Evolutionary conservation across 2,113 vertebrate genomes (phyloP).

Genomic region (Antigone vipio): DNA sequence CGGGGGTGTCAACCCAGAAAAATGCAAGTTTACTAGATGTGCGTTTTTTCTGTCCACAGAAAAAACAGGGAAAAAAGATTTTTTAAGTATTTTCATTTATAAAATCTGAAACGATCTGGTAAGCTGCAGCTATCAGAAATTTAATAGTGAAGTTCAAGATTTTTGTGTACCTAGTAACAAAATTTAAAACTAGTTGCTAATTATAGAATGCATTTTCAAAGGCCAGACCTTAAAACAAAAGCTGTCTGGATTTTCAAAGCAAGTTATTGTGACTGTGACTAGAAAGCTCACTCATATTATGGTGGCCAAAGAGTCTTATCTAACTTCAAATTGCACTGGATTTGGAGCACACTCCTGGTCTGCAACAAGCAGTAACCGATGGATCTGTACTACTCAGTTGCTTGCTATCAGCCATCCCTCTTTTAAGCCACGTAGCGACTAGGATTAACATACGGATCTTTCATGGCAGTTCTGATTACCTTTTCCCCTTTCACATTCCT

Average conservation of each 20-base stretch:
- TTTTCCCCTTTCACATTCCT: neutral
- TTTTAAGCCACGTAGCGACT: neutral
- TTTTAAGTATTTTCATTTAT: neutral
- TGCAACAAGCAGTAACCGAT: neutral
- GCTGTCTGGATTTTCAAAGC: neutral
- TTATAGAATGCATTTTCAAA: neutral
- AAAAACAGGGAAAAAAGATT: neutral
- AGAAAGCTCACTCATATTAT: neutral
- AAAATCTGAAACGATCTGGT: neutral
- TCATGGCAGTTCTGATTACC: neutral
- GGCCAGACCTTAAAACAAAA: neutral
- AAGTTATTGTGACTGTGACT: neutral
- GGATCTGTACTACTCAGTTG: neutral
- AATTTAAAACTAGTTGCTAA: neutral
- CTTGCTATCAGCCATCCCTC: neutral
- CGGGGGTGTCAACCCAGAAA: neutral
- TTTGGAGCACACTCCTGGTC: neutral
- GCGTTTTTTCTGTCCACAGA: rapidly evolving
- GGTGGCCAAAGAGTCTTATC: neutral
- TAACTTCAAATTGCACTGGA: neutral
- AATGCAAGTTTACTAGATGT: neutral
- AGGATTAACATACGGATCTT: neutral
- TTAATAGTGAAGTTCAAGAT: neutral
- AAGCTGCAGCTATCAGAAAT: neutral
- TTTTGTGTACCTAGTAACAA: neutral